Base-by-base conservation (phyloP, 2,113 vertebrate species). In the Semnornis frantzii region DNA sequence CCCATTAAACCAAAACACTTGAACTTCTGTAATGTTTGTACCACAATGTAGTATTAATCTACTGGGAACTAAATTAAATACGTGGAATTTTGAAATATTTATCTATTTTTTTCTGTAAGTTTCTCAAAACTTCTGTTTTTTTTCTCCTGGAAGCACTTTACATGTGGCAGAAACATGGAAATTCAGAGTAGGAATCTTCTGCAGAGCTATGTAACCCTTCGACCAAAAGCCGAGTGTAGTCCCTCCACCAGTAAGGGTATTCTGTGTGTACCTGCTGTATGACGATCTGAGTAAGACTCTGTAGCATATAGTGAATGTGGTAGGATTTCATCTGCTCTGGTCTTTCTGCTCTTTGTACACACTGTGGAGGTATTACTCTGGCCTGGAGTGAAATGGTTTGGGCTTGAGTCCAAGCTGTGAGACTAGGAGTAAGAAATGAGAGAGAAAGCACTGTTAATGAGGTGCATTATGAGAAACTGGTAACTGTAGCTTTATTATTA, bases 311-410 rank as follows among this genome's bases (percentile, higher is more conserved):
- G 20, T 19, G 34, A 64, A 68, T 57, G 21, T 6, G 28, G 42
- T 31, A 69, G 31, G 8, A 42, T 72, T 84, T 72, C 28, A 74
- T 60, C 63, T 75, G 7, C 15, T 10, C 7, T 0, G 0, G 3
- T 68, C 28, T 78, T 31, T 12, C 25, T 82, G 63, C 20, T 23
- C 17, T 58, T 75, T 65, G 12, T 19, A 62, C 25, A 28, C 15
- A 6, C 14, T 64, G 25, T 37, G 37, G 33, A n/a, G 87, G 54
- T 25, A 23, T 48, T 54, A 42, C 7, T 59, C 34, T 62, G 81
- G 23, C 13, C 33, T 63, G 34, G 16, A 86, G 24, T 4, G 1
- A 62, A 90, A 37, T 0, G 1, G 2, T 24, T 85, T 90, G 80
- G 57, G 46, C 46, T 82, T 46, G 10, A 75, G 31, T 52, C 70